phyloP scores from a whole-genome alignment of 2,797 vertebrate species.

The Ara ararauna region DNA sequence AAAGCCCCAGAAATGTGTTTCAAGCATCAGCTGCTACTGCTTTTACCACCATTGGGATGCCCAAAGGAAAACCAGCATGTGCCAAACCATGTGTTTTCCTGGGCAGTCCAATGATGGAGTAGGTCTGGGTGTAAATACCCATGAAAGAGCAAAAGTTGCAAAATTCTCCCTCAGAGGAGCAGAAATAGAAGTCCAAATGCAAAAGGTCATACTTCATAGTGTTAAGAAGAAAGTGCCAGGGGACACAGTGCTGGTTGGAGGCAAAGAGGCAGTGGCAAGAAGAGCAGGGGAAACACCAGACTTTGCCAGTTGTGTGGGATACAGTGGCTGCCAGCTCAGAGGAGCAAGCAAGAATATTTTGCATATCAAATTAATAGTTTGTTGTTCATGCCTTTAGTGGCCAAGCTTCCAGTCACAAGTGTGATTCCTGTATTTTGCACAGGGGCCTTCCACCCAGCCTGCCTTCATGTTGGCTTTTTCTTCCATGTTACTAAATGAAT shows the following conservation, averaged over 20 bases:
- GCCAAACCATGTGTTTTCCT: not conserved
- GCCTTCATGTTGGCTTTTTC: not conserved
- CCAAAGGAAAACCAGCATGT: not conserved
- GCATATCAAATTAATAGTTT: not conserved
- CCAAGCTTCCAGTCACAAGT: not conserved
- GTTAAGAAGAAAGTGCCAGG: not conserved
- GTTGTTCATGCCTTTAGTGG: not conserved
- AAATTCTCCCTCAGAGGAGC: not conserved
- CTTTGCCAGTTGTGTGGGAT: not conserved
- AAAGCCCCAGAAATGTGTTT: not conserved
- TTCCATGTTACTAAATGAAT: not conserved
- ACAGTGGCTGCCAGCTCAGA: not conserved
- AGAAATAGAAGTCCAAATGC: not conserved
- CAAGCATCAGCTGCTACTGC: not conserved
- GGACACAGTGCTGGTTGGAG: not conserved
- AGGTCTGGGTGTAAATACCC: not conserved
- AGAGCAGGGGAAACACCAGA: not conserved
- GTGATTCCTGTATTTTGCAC: not conserved
- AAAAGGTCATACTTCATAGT: not conserved
- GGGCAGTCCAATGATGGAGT: not conserved
- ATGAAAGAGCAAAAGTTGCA: not conserved
- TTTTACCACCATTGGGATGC: rapidly evolving
- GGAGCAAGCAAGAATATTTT: not conserved
- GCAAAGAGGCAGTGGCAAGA: not conserved
- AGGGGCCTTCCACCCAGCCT: not conserved